A percentile compares a stretch with the other conserved stretches of the same genome.
phyloP scores from a whole-genome alignment of 2,888 invertebrate species.

The Hypselothyrea guttata region DNA sequence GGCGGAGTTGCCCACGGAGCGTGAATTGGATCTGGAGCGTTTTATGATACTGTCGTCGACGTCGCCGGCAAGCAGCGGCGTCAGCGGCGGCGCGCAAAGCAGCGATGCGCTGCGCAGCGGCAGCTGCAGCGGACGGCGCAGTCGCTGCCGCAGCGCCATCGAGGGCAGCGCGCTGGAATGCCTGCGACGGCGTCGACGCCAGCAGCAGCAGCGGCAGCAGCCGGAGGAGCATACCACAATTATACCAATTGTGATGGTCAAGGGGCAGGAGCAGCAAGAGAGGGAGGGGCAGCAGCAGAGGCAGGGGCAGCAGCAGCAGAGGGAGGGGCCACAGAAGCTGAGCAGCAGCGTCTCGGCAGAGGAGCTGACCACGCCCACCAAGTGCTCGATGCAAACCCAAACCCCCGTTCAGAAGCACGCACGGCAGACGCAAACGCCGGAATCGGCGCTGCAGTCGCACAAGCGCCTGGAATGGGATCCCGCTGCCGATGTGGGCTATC shows the following conservation, averaged over 20 bases:
- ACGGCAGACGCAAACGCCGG: conserved; percentile 84
- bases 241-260: conserved; percentile 53
- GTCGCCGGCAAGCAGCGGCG: conserved; percentile 59
- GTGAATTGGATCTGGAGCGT: conserved; percentile 58
- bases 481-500: conserved; percentile 91
- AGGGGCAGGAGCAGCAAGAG: not conserved
- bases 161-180: too few relatives aligned
- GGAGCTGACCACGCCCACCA: conserved; percentile 57
- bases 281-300: not conserved
- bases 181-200: not conserved
- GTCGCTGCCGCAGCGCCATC: conserved; percentile 5
- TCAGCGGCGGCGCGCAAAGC: conserved; percentile 50
- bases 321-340: not conserved
- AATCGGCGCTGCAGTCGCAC: conserved; percentile 88
- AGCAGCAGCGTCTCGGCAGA: conserved; percentile 44
- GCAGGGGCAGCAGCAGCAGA: not conserved
- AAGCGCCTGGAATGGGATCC: conserved; percentile 94
- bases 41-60: conserved; percentile 62
- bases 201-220: conserved; percentile 15
- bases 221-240: conserved; percentile 19
- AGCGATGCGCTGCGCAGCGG: conserved; percentile 15
- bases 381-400: conserved; percentile 39
- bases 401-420: conserved; percentile 69
- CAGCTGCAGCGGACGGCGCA: conserved; percentile 4
- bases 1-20: conserved; percentile 49